Evolutionary conservation across 2,797 vertebrate genomes (phyloP).

Genomic region (Tragelaphus oryx): DNA sequence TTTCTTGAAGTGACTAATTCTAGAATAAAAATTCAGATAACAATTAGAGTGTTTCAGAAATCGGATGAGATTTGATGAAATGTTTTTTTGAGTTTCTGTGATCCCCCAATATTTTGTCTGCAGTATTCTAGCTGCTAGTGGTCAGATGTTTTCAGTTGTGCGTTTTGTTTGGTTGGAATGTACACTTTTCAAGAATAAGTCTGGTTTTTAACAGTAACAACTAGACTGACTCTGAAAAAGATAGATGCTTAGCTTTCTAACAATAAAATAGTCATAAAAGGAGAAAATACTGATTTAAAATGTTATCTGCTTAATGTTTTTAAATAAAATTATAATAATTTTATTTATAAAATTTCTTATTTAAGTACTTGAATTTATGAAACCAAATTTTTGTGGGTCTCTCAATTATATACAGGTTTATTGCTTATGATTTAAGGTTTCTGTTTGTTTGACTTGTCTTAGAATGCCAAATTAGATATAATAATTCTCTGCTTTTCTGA

Average conservation of each 20-base stretch:
- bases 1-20: background rate
- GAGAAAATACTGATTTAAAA: background rate
- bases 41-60: constrained; percentile 17
- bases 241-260: background rate
- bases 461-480: background rate
- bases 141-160: constrained; percentile 1
- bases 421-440: background rate
- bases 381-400: background rate
- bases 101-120: background rate
- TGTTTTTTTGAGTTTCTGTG: background rate
- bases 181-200: background rate
- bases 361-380: background rate
- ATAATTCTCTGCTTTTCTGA: background rate
- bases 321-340: background rate
- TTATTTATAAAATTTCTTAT: background rate
- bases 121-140: constrained; percentile 2
- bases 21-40: background rate
- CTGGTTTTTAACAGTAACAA: background rate
- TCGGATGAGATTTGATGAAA: background rate
- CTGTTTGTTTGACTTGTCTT: background rate
- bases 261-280: background rate
- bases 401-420: background rate
- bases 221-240: background rate
- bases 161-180: constrained; percentile 9
- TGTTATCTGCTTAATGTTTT: background rate